phyloP scores from a whole-genome alignment of 2,797 vertebrate genomes.

The Danionella dracula region DNA sequence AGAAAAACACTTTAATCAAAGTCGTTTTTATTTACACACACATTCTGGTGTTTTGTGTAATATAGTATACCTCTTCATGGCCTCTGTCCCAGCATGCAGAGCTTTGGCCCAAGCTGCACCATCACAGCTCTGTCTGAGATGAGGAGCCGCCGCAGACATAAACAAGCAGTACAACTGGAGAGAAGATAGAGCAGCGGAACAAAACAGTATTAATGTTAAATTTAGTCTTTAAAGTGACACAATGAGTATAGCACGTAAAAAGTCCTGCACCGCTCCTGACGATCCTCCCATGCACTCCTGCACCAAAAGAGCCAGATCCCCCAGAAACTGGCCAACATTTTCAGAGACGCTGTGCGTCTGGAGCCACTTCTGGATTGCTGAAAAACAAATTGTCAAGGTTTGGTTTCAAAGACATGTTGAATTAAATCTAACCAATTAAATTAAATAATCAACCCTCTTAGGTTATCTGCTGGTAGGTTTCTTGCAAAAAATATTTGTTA shows the following conservation, averaged over 20 bases:
- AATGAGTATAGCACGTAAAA: constrained; percentile 39
- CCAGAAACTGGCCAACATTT: constrained; percentile 71
- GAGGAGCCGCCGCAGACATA: constrained; percentile 78
- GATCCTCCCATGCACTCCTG: constrained; percentile 94
- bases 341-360: constrained; percentile 56
- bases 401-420: too few species aligned
- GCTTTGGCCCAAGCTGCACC: constrained; percentile 76
- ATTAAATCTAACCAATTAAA: too few species aligned
- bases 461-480: too few species aligned
- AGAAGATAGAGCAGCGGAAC: too few species aligned
- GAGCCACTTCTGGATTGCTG: constrained; percentile 84
- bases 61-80: constrained; percentile 76
- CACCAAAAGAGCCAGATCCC: constrained; percentile 71
- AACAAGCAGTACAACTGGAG: constrained; percentile 87
- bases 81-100: constrained; percentile 81
- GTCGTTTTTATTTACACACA: not conserved
- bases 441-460: too few species aligned
- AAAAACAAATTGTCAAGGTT: too few species aligned
- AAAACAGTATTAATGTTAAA: not conserved
- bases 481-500: too few species aligned
- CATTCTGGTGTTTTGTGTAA: too few species aligned
- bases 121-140: constrained; percentile 58
- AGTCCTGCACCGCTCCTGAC: constrained; percentile 86
- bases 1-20: not conserved
- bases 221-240: not conserved